Evolutionary conservation across 2,888 invertebrate species (phyloP), one percentile per base, ranked within the genome.

Genomic region (Epirrhoe alternata): DNA sequence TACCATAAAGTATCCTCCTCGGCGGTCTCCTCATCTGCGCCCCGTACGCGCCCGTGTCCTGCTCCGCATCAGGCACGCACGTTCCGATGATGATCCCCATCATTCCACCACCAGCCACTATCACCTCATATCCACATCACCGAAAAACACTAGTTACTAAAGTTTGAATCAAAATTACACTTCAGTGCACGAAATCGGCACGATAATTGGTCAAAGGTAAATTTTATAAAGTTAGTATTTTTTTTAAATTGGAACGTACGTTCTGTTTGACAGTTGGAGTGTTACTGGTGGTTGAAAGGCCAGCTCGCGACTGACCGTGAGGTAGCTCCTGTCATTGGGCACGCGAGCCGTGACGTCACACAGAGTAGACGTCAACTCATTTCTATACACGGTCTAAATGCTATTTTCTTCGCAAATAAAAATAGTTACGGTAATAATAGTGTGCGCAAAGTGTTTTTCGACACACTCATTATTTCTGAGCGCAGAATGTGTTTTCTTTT

Each of bases 41-140:
- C 42, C 90, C 92, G 79, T 92, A 92, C 52, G 90, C 90, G 50
- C 79, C 86, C 45, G 92, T 84, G 81, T 95, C 95, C 67, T 94
- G 94, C 83, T 95, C 95, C 61, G 95, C 94, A 77, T 95, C 95
- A 67, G 96, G 95, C 83, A 96, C 95, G 85, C 96, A 96, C 61
- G 96, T 95, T 77, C 96, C 96, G 73, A 96, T 95, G 76, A 96
- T 95, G 84, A 96, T 95, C 74, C 96, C 96, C 96, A 96, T 96
- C 77, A 72, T 83, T 72, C 69, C 79, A 67, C 69, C 75, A 72
- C 61, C 71, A 74, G 74, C 75, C 76, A 78, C 79, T 81, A 71
- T 75, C 77, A 78, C 74, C 71, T 76, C 78, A 78, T 73, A 69
- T 57, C 62, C 65, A 64, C 60, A 50, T 53, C 53, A 56, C 58